These are phyloP conservation scores for Trichechus manatus DNA, from an alignment of 2,113 vertebrate genomes.

Conservation along the genomic window DNA sequence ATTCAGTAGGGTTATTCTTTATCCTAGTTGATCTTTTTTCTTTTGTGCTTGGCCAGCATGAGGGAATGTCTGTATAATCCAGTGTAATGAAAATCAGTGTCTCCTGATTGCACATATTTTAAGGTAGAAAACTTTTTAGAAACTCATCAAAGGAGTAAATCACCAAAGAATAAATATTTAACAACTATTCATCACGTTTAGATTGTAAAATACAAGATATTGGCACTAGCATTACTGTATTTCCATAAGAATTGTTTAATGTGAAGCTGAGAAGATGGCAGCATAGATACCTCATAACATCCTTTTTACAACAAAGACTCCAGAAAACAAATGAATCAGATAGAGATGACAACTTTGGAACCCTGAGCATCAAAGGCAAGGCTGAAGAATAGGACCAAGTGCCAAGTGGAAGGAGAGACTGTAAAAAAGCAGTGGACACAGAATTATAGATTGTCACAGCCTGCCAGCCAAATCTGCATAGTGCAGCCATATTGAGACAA, in stretches of 20 bases:
- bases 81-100: slow-evolving; percentile 64
- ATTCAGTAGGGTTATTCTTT: not conserved
- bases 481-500: too few relatives aligned
- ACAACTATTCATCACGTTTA: slow-evolving; percentile 50
- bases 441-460: too few relatives aligned
- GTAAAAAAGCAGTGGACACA: too few relatives aligned
- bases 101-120: not conserved
- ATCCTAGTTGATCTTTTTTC: not conserved
- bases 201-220: slow-evolving; percentile 65
- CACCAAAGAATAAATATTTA: slow-evolving; percentile 73
- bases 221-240: slow-evolving; percentile 65
- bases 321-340: too few relatives aligned
- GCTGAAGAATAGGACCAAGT: too few relatives aligned
- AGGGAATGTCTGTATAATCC: not conserved
- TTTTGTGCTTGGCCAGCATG: not conserved
- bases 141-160: slow-evolving; percentile 68
- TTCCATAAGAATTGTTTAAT: slow-evolving; percentile 80
- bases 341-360: too few relatives aligned
- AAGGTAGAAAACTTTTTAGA: slow-evolving; percentile 47
- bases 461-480: too few relatives aligned
- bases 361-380: too few relatives aligned
- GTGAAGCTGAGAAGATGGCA: not conserved
- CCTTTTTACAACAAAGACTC: too few relatives aligned
- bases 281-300: too few relatives aligned
- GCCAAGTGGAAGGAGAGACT: too few relatives aligned